phyloP scores from a whole-genome alignment of 2,888 invertebrate genomes.

The Congeria kusceri region DNA sequence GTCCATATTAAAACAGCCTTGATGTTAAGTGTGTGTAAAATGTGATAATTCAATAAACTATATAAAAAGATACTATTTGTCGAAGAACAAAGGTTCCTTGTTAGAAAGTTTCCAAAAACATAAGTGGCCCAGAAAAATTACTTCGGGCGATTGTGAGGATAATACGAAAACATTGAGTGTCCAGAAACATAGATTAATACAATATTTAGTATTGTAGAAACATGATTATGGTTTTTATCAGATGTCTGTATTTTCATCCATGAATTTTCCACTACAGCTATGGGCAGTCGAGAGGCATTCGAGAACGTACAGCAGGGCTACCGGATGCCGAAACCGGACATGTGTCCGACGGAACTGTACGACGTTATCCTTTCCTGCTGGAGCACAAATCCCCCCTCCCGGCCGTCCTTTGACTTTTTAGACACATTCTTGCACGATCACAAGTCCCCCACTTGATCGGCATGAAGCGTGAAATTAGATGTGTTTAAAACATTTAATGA shows the following conservation, averaged over 20 bases:
- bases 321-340: constrained; percentile 77
- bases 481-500: too few species aligned
- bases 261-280: constrained; percentile 62
- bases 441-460: constrained; percentile 65
- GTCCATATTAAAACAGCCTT: too few species aligned
- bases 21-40: too few species aligned
- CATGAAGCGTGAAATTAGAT: too few species aligned
- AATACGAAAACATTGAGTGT: too few species aligned
- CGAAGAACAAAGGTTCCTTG: too few species aligned
- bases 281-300: constrained; percentile 81
- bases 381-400: constrained; percentile 76
- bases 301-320: constrained; percentile 80
- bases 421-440: constrained; percentile 81
- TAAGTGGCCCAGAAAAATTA: too few species aligned
- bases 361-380: constrained; percentile 79
- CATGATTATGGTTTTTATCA: neutral
- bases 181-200: neutral
- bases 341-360: constrained; percentile 79
- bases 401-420: constrained; percentile 82
- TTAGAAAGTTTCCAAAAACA: too few species aligned
- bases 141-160: too few species aligned
- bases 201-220: neutral
- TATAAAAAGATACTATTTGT: too few species aligned
- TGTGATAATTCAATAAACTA: too few species aligned
- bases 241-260: neutral